phyloP scores from a whole-genome alignment of 2,113 vertebrate species.

The Lontra canadensis region DNA sequence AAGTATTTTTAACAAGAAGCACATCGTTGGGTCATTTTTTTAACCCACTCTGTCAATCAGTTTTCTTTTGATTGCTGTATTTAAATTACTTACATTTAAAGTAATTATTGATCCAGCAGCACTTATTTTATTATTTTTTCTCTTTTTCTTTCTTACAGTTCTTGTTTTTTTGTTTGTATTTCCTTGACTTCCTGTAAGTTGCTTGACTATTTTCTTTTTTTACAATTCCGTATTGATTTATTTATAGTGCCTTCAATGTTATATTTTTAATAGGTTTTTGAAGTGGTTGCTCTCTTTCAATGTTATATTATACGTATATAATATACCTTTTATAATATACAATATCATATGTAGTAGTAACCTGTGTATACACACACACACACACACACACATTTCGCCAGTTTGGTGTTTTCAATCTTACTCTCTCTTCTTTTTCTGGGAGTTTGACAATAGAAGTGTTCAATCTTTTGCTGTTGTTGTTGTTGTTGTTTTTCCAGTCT shows the following conservation, averaged over 20 bases:
- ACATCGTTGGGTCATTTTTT: no score
- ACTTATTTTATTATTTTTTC: no score
- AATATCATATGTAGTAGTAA: not conserved
- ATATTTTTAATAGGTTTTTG: not conserved
- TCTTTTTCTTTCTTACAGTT: no score
- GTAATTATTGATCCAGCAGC: no score
- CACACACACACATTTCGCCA: not conserved
- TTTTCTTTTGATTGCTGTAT: no score
- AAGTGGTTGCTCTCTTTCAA: not conserved
- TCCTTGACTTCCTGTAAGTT: not conserved
- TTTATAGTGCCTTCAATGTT: not conserved
- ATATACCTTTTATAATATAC: not conserved
- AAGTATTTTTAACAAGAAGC: not conserved
- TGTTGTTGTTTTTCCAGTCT: not conserved
- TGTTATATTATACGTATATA: not conserved
- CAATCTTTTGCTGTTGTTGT: not conserved
- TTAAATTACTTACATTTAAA: no score
- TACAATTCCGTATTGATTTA: not conserved
- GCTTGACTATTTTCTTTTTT: not conserved
- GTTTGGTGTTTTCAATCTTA: not conserved
- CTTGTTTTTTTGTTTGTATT: no score
- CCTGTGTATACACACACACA: not conserved
- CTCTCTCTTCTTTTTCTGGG: not conserved
- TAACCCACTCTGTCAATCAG: no score
- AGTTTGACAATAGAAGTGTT: not conserved